Evolutionary conservation across 2,888 invertebrate genomes (phyloP).

Genomic region (Drosophila conformis): DNA sequence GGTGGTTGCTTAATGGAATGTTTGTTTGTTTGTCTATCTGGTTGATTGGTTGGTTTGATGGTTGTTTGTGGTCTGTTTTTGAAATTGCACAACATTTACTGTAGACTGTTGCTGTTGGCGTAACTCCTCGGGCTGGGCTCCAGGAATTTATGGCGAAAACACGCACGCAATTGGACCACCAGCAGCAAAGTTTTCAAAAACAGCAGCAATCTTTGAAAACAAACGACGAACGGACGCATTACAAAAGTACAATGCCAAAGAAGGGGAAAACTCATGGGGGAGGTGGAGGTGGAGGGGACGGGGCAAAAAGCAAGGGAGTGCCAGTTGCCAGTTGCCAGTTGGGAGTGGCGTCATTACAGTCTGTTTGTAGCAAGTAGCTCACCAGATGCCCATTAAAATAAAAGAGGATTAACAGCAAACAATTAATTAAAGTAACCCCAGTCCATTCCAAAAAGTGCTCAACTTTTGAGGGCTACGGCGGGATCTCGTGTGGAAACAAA

Average conservation of each 20-base stretch:
- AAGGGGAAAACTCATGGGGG: neutral
- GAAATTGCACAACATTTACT: constrained; percentile 26
- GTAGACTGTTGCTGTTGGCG: constrained; percentile 5
- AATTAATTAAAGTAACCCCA: constrained; percentile 10
- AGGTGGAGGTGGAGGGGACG: neutral
- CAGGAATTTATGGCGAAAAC: constrained; percentile 64
- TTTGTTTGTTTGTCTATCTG: constrained; percentile 19
- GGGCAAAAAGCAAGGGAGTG: constrained; percentile 14
- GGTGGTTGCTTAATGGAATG: constrained; percentile 19
- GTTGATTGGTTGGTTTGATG: constrained; percentile 42
- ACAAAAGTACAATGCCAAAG: constrained; percentile 3
- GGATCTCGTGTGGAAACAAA: neutral
- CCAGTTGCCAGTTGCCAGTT: constrained; percentile 12
- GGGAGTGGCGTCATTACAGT: constrained; percentile 27
- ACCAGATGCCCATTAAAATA: constrained; percentile 27
- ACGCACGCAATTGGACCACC: constrained; percentile 57
- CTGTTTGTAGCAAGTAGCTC: neutral
- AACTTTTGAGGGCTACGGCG: neutral
- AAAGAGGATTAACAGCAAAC: neutral
- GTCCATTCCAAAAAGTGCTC: neutral
- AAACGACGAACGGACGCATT: constrained; percentile 16
- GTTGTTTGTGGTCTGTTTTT: constrained; percentile 28
- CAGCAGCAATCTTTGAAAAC: constrained; percentile 31
- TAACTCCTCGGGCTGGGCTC: constrained; percentile 31
- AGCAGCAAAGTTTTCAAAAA: constrained; percentile 20